Base-by-base conservation (phyloP, 1,140 invertebrate genomes). In the Aphelinus certus region DNA sequence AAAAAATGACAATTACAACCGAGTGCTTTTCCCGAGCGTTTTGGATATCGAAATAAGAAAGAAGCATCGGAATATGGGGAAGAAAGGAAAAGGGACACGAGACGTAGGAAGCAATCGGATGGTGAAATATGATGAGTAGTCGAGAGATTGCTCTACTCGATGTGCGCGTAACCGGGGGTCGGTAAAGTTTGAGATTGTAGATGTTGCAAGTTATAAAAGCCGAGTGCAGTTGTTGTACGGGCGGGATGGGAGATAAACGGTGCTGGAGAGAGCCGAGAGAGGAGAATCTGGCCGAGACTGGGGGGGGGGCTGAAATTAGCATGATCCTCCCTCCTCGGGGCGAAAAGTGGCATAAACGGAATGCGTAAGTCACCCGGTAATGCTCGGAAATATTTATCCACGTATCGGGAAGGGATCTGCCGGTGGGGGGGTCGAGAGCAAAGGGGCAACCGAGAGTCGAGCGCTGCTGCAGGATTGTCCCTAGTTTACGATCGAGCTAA, bases 401-500 rank as follows among this genome's bases (percentile, higher is more conserved):
- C 45, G 43, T 58, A 68, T 68, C 71, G 46, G 46, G 62, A 76
- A 66, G 77, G 73, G 71, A 76, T 64, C 70, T 76, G 71, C 26
- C n/a, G 56, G 48, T 26, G 63, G 71, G 75, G 75, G 75, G 26
- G 26, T 26, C 26, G 74, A 76, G 68, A 71, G 74, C 68, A 75
- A 76, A 62, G 56, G 56, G 70, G 64, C 6, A 47, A 75, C 76
- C 75, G 77, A 63, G 78, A 26, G 26, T 26, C 26, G 26, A 26
- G 26, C 26, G 26, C 26, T 26, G 26, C 26, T 26, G 26, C 26
- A 72, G 71, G 55, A 62, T 71, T 53, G 10, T 62, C 57, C 10
- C 76, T 80, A 70, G 80, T 83, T 83, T 84, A 84, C 80, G 80
- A 83, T 79, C 76, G 61, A 79, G 26, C 26, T 26, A 26, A 26